phyloP scores from a whole-genome alignment of 2,797 vertebrate species.

The Sylvilagus floridanus region DNA sequence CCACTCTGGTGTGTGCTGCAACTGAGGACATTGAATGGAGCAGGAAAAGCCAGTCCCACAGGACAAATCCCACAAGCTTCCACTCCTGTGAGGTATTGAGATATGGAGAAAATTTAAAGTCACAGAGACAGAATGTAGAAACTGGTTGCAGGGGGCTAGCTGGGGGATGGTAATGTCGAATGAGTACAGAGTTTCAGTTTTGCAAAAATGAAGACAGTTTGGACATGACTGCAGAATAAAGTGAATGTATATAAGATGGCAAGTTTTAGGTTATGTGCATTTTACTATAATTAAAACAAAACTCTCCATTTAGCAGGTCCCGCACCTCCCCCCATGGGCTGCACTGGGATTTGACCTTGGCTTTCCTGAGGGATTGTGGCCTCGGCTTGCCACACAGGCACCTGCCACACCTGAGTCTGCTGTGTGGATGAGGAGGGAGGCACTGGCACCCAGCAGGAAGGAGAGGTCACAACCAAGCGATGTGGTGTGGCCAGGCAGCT shows the following conservation, averaged over 20 bases:
- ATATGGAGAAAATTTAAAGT: not conserved
- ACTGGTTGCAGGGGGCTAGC: not conserved
- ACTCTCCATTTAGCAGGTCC: not conserved
- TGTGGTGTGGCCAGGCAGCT: no score
- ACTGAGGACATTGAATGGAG: not conserved
- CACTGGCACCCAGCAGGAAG: not conserved
- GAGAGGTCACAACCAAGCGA: not conserved
- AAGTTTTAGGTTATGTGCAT: not conserved
- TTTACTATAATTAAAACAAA: conserved; percentile 16
- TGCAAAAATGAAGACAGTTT: not conserved
- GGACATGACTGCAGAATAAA: not conserved
- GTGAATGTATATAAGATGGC: not conserved
- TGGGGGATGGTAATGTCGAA: not conserved
- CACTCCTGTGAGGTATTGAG: not conserved
- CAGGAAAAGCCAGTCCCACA: not conserved
- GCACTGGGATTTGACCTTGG: not conserved
- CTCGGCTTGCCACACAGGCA: not conserved
- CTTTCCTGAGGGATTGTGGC: not conserved
- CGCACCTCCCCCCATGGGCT: not conserved
- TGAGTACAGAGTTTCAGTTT: not conserved
- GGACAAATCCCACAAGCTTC: not conserved
- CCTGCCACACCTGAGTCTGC: not conserved
- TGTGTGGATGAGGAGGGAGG: no score
- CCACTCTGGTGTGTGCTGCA: not conserved
- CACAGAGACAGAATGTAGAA: not conserved